Evolutionary conservation across 1,140 invertebrate genomes (phyloP).

Genomic region (Myzus persicae): DNA sequence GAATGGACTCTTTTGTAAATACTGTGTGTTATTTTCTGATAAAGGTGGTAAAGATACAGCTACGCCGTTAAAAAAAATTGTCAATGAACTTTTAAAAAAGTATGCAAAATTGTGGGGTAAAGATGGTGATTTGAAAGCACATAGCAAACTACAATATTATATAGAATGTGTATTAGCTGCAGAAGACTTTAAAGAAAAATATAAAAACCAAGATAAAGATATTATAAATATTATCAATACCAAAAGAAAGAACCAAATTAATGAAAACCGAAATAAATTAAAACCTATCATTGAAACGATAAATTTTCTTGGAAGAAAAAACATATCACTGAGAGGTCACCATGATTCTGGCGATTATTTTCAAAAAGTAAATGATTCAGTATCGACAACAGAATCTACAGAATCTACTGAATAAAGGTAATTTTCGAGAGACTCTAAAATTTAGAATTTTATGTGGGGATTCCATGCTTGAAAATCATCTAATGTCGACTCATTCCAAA

Average conservation of each 20-base stretch:
- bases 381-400: too few species aligned
- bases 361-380: constrained; percentile 13
- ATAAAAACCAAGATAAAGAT: too few species aligned
- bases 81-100: not conserved
- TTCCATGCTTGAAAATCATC: constrained; percentile 5
- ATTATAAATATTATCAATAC: not conserved
- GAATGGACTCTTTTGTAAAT: not conserved
- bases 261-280: not conserved
- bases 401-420: too few species aligned
- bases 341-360: not conserved
- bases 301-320: too few species aligned
- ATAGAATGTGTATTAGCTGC: too few species aligned
- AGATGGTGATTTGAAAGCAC: not conserved
- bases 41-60: not conserved
- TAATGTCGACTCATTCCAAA: constrained; percentile 1
- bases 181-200: too few species aligned
- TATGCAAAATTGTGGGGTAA: not conserved
- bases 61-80: not conserved
- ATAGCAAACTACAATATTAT: not conserved
- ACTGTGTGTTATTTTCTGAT: constrained; percentile 4
- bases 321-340: too few species aligned
- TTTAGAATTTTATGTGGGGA: constrained; percentile 9
- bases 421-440: not conserved
- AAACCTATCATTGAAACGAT: too few species aligned
- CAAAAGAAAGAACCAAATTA: not conserved